Conservation (phyloP, 2,888 invertebrate species). For the Amphiduros pacificus region DNA sequence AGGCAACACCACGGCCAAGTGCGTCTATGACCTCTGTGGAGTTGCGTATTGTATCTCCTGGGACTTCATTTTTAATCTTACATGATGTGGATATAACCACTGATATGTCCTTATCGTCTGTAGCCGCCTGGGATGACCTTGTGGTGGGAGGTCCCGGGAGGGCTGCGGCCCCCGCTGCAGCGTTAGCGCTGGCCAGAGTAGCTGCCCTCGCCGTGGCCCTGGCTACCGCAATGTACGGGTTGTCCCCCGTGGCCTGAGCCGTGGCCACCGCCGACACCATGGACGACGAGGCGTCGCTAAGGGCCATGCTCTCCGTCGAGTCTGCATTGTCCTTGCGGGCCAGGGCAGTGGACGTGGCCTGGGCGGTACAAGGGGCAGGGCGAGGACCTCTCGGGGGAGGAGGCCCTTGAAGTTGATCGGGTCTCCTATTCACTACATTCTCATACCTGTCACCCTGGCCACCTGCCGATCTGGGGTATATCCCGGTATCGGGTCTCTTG, state of each 20-base stretch:
- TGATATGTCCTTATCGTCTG: background rate
- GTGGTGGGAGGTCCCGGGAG: background rate
- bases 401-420: no score
- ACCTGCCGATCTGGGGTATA: no score
- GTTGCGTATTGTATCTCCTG: no score
- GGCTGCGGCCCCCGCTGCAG: conserved; percentile 4
- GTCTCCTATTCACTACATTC: no score
- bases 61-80: conserved; percentile 5
- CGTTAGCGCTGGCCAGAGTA: conserved; percentile 23
- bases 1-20: background rate
- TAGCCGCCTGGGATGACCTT: background rate
- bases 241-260: conserved; percentile 23
- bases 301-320: background rate
- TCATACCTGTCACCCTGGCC: no score
- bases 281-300: background rate
- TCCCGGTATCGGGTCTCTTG: no score
- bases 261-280: conserved; percentile 22
- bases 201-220: conserved; percentile 28
- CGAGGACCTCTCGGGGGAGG: no score
- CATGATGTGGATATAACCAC: conserved; percentile 22
- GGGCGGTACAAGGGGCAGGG: no score
- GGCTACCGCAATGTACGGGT: conserved; percentile 27
- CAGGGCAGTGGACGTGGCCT: no score
- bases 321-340: background rate
- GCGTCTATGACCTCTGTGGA: background rate